Evolutionary conservation across 2,113 vertebrate genomes (phyloP).

Genomic region (Carassius gibelio): DNA sequence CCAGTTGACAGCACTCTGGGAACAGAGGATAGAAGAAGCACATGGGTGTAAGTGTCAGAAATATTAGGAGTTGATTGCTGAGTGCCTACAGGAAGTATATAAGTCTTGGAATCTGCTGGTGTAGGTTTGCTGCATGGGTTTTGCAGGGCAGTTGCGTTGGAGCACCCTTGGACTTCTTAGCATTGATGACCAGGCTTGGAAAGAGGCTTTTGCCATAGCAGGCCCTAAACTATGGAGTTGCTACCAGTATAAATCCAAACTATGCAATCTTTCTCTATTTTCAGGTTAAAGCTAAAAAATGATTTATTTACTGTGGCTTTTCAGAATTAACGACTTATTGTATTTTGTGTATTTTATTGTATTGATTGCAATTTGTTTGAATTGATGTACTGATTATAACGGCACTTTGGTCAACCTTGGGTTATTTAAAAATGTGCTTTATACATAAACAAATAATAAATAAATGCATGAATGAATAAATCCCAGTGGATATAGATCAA

Average conservation of each 20-base stretch:
- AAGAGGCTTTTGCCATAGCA: not conserved
- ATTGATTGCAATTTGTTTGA: not conserved
- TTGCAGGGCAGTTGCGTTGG: too few species aligned
- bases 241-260: too few species aligned
- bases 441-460: too few species aligned
- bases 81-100: not conserved
- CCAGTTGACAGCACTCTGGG: not conserved
- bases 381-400: not conserved
- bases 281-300: not conserved
- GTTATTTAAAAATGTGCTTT: too few species aligned
- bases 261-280: too few species aligned
- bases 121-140: not conserved
- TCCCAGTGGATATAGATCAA: too few species aligned
- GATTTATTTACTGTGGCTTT: not conserved
- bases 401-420: too few species aligned
- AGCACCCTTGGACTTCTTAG: not conserved
- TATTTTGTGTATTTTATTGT: not conserved
- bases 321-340: not conserved
- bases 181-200: not conserved
- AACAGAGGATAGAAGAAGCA: not conserved
- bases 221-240: too few species aligned
- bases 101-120: not conserved
- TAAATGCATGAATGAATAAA: too few species aligned
- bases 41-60: not conserved
- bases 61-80: not conserved